A percentile compares a stretch with the other conserved stretches of the same genome.
These are phyloP conservation scores for Noctua janthina DNA, from an alignment of 2,888 invertebrate species.

Conservation along the genomic window DNA sequence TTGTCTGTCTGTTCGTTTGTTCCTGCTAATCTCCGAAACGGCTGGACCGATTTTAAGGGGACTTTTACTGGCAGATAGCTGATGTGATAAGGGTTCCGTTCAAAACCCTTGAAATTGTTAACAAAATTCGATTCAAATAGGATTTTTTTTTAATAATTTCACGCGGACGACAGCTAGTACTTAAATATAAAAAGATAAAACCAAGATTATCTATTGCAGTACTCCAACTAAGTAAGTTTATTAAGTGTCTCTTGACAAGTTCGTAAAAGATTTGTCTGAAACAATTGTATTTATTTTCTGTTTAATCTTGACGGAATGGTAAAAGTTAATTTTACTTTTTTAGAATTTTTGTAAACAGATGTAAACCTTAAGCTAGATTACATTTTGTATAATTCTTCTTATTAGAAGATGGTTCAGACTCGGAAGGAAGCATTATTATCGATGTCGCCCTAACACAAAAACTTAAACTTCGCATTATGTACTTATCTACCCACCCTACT, in stretches of 20 bases:
- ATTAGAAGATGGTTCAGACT: not conserved
- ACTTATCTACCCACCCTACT: not conserved
- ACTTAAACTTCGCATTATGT: not conserved
- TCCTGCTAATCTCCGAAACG: too few relatives aligned
- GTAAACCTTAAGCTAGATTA: not conserved
- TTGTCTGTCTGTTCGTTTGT: too few relatives aligned
- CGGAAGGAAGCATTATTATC: not conserved
- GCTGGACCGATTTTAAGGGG: too few relatives aligned
- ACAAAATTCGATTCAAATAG: too few relatives aligned
- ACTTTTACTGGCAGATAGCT: too few relatives aligned
- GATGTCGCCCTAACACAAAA: not conserved
- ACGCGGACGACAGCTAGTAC: too few relatives aligned
- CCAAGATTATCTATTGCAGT: not conserved
- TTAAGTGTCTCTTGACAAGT: slow-evolving; percentile 1
- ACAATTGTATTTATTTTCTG: slow-evolving; percentile 29
- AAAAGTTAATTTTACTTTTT: slow-evolving; percentile 1
- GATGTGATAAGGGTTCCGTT: too few relatives aligned
- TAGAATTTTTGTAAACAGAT: slow-evolving; percentile 21
- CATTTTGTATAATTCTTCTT: not conserved
- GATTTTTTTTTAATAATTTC: too few relatives aligned
- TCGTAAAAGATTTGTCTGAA: slow-evolving; percentile 8
- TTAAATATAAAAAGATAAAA: not conserved
- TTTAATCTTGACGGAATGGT: slow-evolving; percentile 12
- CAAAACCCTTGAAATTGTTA: too few relatives aligned
- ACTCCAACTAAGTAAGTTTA: not conserved